phyloP scores from a whole-genome alignment of 1,140 invertebrate genomes.

The Caerostris extrusa region DNA sequence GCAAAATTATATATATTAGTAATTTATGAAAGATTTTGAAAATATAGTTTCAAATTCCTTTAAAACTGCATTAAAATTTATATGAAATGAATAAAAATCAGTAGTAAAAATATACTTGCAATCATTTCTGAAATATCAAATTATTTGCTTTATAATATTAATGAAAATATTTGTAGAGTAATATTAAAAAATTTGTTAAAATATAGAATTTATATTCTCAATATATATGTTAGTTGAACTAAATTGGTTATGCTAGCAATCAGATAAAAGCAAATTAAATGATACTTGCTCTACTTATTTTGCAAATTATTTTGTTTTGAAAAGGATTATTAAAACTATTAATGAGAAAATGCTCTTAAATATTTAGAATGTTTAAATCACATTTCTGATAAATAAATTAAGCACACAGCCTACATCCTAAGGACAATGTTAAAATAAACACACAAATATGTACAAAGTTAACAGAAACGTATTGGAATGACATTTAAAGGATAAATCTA shows the following conservation, averaged over 20 bases:
- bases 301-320: background rate
- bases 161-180: too few species aligned
- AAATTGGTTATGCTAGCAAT: background rate
- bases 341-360: background rate
- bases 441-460: slow-evolving; percentile 25
- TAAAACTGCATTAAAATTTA: too few species aligned
- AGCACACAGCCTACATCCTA: slow-evolving; percentile 4
- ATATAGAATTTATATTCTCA: too few species aligned
- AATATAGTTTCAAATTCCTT: too few species aligned
- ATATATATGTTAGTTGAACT: too few species aligned
- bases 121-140: too few species aligned
- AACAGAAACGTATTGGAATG: slow-evolving; percentile 19
- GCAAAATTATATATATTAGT: too few species aligned
- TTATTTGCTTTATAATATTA: too few species aligned
- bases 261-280: background rate
- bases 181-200: too few species aligned
- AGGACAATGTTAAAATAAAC: slow-evolving; percentile 14
- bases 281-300: background rate
- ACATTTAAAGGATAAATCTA: slow-evolving; percentile 2
- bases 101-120: too few species aligned
- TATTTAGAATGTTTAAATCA: slow-evolving; percentile 5
- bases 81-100: too few species aligned
- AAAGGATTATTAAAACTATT: background rate
- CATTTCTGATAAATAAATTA: slow-evolving; percentile 3
- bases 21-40: too few species aligned